These are phyloP conservation scores for Delia radicum DNA, from an alignment of 1,140 invertebrate genomes.

Conservation along the genomic window DNA sequence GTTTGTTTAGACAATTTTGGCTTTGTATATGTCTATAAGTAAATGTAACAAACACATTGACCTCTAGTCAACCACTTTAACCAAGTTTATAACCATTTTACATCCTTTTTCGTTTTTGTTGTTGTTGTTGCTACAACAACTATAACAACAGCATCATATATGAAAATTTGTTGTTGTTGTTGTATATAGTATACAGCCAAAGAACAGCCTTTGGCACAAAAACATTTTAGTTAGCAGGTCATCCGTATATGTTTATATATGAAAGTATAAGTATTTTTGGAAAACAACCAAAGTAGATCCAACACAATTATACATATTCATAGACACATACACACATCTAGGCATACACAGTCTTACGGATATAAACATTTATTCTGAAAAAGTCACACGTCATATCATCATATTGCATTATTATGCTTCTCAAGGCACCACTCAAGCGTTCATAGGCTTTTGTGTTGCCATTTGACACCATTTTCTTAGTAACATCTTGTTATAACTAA, in stretches of 20 bases:
- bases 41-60: neutral
- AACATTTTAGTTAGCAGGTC: neutral
- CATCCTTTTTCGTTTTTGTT: neutral
- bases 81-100: neutral
- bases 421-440: slow-evolving; percentile 22
- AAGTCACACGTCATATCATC: neutral
- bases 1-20: neutral
- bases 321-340: neutral
- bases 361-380: neutral
- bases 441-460: slow-evolving; percentile 23
- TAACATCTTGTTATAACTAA: neutral
- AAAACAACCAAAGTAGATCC: neutral
- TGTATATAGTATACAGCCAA: neutral
- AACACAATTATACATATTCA: neutral
- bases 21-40: neutral
- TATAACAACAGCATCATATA: neutral
- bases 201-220: neutral
- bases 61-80: neutral
- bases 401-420: slow-evolving; percentile 18
- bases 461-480: slow-evolving; percentile 17
- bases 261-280: neutral
- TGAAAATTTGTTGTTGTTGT: neutral
- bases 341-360: neutral
- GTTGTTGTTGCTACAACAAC: neutral
- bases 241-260: neutral